Evolutionary conservation across 1,140 invertebrate species (phyloP), one percentile per base, ranked within the genome.

Genomic region (Conus ventricosus): DNA sequence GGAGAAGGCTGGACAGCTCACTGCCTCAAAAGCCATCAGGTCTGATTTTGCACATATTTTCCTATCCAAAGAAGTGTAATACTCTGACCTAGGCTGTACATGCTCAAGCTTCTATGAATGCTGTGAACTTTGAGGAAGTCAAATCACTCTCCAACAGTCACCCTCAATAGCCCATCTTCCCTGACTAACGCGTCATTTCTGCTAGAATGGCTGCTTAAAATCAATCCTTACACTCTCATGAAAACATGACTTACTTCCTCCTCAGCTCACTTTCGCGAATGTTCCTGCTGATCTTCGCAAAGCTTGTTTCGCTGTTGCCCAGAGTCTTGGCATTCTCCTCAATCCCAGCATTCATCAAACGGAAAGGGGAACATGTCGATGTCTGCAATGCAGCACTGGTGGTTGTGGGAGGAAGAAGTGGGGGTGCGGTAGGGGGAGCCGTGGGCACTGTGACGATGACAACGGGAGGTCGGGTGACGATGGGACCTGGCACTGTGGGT

Each of bases 241-340:
- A 39, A 39, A 0, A 39, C 39, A 60, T 54, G 7, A 81, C 80
- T 90, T 89, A 92, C 92, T 84, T 89, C 84, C 76, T 92, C 5
- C 67, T 76, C 13, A 91, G 67, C 27, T 90, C 90, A 81, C 75
- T 67, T 7, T 51, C 75, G 25, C 88, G 63, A 5, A 92, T 67
- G 85, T 89, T 89, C 20, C 63, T 80, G 60, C 71, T 87, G 0
- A 98, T 97, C 87, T 94, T 90, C 17, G 93, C 94, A 93, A 97
- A 97, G 93, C 97, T 98, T 89, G 97, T 96, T 0, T 96, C 94
- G 85, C 96, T 96, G 94, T 98, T 98, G 6, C 98, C 98, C 92
- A 98, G 98, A 95, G 98, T 98, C 11, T 97, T 96, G 20, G 98
- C 98, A 60, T 97, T 97, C 1, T 97, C 96, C 94, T 98, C 97